Percentiles rank a stretch among this genome's conserved stretches.
Evolutionary conservation across 1,140 invertebrate species (phyloP).

Genomic region (Trachymyrmex cornetzi): DNA sequence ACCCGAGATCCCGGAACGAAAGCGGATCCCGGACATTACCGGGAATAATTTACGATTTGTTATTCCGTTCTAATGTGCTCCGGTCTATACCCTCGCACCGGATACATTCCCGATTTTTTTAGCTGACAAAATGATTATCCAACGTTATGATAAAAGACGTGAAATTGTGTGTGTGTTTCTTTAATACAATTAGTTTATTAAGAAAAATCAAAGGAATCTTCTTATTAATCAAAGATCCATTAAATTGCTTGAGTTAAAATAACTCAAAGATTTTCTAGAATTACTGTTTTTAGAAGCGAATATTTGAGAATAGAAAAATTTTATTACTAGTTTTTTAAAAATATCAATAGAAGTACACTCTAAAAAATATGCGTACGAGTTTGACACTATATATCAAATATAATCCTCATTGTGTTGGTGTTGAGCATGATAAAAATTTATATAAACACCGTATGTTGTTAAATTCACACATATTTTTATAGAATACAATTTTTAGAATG

Average conservation of each 20-base stretch:
- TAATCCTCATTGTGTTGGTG: no score
- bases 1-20: constrained; percentile 76
- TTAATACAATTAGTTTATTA: neutral
- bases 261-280: neutral
- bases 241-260: neutral
- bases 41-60: constrained; percentile 80
- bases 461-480: no score
- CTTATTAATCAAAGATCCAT: neutral
- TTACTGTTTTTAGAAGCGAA: neutral
- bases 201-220: neutral
- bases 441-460: no score
- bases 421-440: no score
- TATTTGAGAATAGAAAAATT: neutral
- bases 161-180: no score
- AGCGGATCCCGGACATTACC: constrained; percentile 74
- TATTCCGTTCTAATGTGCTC: constrained; percentile 65
- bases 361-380: no score
- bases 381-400: no score
- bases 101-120: constrained; percentile 50
- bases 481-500: no score
- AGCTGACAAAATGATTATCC: neutral
- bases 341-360: neutral
- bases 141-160: neutral
- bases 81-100: constrained; percentile 55
- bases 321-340: neutral